Evolutionary conservation across 2,797 vertebrate species (phyloP), one percentile per base, ranked within the genome.

Genomic region (Fistularia commersonii): DNA sequence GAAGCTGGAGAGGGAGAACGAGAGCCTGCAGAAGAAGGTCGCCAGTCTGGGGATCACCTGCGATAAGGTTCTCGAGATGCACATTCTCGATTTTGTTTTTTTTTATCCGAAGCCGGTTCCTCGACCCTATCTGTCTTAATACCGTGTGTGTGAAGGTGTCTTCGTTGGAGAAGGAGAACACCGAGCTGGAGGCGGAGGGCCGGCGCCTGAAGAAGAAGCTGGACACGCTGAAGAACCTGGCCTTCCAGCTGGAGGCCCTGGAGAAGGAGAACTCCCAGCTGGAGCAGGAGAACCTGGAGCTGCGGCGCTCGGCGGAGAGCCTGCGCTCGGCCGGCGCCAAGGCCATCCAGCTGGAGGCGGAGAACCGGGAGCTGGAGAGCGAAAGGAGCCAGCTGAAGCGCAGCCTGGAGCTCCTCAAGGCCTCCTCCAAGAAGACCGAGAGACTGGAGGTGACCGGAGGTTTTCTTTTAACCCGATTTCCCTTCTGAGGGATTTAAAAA

Each of bases 221-320:
- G 55, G 95, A 98, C 50, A 67, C 87, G 11, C 81, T 97, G 51
- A 95, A 96, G 87, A 97, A 93, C 58, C 88, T 93, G 57, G 89
- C 89, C 46, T 94, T 94, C 84, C 97, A 98, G 36, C 80, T 98
- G 57, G 95, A 98, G 76, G 93, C 92, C 14, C 76, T 98, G 49
- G 95, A 97, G 74, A 98, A 97, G 80, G 97, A 98, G 67, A 98
- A 95, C 73, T 66, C 88, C 1, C 95, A 98, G 76, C 91, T 99
- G 6, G 96, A 98, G 34, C 89, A 94, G 23, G 96, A 99, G 77
- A 99, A 99, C 76, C 85, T 98, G 61, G 92, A 94, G 60, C 77
- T 99, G 1, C 84, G 95, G 32, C 93, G 96, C 51, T 89, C 88
- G 4, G 88, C 95, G 0, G 96, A 98, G 70, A 90, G 83, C 54